phyloP scores from a whole-genome alignment of 1,140 invertebrate genomes.

The Brachystomella parvula region DNA sequence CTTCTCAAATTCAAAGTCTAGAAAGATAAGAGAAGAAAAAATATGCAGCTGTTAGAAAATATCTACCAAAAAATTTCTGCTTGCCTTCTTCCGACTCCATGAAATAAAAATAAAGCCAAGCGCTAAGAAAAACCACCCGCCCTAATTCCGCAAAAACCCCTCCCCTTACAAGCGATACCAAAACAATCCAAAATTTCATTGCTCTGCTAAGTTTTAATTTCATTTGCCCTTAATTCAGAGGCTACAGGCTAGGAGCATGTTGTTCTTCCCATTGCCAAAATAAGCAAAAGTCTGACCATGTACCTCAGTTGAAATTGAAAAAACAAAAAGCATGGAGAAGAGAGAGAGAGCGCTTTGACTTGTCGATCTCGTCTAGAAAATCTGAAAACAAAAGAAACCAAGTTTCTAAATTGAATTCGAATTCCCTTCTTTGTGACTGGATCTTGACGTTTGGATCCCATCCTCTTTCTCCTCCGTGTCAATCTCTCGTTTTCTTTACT shows the following conservation, averaged over 20 bases:
- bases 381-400: too few species aligned
- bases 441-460: conserved; percentile 2
- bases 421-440: not conserved
- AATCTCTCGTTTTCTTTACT: not conserved
- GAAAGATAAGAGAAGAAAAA: not conserved
- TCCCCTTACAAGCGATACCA: not conserved
- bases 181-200: not conserved
- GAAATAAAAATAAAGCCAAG: not conserved
- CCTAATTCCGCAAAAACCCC: not conserved
- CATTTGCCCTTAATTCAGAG: not conserved
- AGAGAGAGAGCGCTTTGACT: not conserved
- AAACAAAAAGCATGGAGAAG: not conserved
- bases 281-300: not conserved
- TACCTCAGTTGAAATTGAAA: too few species aligned
- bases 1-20: not conserved
- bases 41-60: not conserved
- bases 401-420: not conserved
- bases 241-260: too few species aligned
- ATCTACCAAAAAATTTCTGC: not conserved
- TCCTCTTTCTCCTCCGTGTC: conserved; percentile 1
- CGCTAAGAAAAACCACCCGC: not conserved
- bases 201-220: not conserved
- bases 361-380: too few species aligned
- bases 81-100: not conserved
- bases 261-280: too few species aligned